phyloP scores from a whole-genome alignment of 1,140 invertebrate genomes.

The Drosophila sulfurigaster region DNA sequence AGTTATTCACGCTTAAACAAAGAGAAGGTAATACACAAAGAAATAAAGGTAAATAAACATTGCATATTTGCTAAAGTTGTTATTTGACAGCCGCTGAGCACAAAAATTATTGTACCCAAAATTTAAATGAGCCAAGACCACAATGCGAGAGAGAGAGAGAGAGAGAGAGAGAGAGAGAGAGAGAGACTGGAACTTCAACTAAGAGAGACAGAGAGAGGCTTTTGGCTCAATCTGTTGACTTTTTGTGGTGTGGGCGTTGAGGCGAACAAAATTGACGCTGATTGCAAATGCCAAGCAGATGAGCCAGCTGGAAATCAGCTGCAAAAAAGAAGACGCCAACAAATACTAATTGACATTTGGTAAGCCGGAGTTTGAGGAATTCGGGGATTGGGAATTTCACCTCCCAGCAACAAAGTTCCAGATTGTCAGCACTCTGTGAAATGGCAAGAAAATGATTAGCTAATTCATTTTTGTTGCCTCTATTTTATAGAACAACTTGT shows the following conservation, averaged over 20 bases:
- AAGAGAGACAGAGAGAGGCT: not conserved
- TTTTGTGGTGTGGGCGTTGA: conserved; percentile 34
- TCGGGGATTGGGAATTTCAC: conserved; percentile 14
- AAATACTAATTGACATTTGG: conserved; percentile 47
- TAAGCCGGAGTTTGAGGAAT: conserved; percentile 2
- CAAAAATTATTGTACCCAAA: conserved; percentile 40
- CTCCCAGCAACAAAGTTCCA: not conserved
- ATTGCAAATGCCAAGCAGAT: conserved; percentile 68
- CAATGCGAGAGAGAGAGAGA: not conserved
- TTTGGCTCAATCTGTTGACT: not conserved
- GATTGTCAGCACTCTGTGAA: conserved; percentile 47
- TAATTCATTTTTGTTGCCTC: conserved; percentile 57
- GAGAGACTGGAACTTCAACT: not conserved
- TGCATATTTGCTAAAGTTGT: conserved; percentile 49
- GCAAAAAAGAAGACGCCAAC: conserved; percentile 15
- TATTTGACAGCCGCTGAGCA: conserved; percentile 40
- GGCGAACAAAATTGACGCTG: conserved; percentile 32
- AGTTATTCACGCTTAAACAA: conserved; percentile 47
- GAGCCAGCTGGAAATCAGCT: conserved; percentile 42
- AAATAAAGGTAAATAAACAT: conserved; percentile 52
- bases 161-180: not conserved
- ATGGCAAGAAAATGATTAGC: conserved; percentile 60
- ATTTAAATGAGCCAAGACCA: conserved; percentile 50
- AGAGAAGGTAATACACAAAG: conserved; percentile 17
- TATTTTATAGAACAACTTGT: conserved; percentile 77